phyloP scores from a whole-genome alignment of 2,888 invertebrate species.

The Polylopha cassiicola region DNA sequence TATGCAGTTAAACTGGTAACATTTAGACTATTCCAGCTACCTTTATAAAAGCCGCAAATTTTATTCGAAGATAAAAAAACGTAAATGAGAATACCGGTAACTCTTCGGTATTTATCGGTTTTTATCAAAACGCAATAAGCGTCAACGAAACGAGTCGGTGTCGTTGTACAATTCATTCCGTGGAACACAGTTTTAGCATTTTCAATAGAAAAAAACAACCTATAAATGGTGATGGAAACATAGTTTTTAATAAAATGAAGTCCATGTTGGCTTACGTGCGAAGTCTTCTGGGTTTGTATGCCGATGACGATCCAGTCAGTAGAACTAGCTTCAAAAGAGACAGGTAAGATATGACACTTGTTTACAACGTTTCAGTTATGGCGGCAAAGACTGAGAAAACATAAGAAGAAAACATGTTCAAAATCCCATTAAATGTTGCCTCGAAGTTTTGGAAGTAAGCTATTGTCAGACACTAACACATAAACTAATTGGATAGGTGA shows the following conservation, averaged over 20 bases:
- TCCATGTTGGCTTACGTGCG: conserved; percentile 64
- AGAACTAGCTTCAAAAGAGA: conserved; percentile 65
- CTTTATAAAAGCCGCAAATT: not conserved
- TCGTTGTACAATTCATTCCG: conserved; percentile 25
- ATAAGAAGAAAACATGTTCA: conserved; percentile 44
- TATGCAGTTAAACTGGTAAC: too few species aligned
- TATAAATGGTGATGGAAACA: conserved; percentile 56
- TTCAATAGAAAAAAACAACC: conserved; percentile 25
- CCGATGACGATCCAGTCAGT: conserved; percentile 42
- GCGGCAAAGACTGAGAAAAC: conserved; percentile 64
- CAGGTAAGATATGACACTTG: conserved; percentile 74
- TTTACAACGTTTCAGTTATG: conserved; percentile 69
- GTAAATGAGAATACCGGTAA: too few species aligned
- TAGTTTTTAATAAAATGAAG: conserved; percentile 58
- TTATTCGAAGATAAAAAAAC: not conserved
- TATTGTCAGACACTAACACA: conserved; percentile 2
- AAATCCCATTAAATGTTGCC: conserved; percentile 55
- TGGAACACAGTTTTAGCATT: conserved; percentile 30
- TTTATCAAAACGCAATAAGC: conserved; percentile 15
- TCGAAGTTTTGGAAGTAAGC: conserved; percentile 65
- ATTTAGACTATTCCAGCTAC: conserved; percentile 12
- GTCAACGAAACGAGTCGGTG: conserved; percentile 22
- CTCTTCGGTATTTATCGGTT: conserved; percentile 10
- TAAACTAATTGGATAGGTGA: not conserved
- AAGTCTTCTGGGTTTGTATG: conserved; percentile 56